Percentiles rank a stretch among this genome's conserved stretches.
phyloP scores from a whole-genome alignment of 2,113 vertebrate genomes.

The Brevimyrus niger region DNA sequence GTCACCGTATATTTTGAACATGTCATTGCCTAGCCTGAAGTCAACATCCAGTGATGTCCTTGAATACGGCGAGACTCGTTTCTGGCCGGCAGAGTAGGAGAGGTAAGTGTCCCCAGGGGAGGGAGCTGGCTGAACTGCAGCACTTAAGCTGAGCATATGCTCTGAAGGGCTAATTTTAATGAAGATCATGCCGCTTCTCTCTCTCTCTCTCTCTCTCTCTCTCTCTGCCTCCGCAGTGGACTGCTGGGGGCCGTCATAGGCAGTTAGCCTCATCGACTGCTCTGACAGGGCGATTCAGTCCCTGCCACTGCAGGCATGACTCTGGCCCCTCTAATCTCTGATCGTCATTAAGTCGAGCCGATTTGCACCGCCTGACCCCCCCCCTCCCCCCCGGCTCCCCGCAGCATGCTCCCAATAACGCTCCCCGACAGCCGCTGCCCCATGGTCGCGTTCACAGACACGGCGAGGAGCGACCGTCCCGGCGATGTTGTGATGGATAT shows the following conservation, averaged over 20 bases:
- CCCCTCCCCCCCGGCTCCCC: background rate
- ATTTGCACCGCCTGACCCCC: background rate
- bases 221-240: conserved; percentile 15
- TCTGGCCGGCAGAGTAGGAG: conserved; percentile 25
- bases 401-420: background rate
- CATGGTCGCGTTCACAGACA: background rate
- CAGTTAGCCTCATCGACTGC: conserved; percentile 27
- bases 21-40: conserved; percentile 39
- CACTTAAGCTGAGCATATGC: conserved; percentile 48
- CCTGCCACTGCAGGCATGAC: background rate
- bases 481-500: background rate
- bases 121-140: conserved; percentile 37
- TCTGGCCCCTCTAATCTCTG: background rate
- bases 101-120: background rate
- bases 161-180: conserved; percentile 41
- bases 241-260: conserved; percentile 33
- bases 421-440: background rate
- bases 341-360: background rate
- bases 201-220: conserved; percentile 21
- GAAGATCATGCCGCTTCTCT: conserved; percentile 28
- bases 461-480: background rate
- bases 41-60: conserved; percentile 52
- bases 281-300: background rate
- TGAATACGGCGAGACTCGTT: conserved; percentile 42
- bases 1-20: conserved; percentile 32